Conservation (phyloP, 2,888 invertebrate species). For the Eristalinus aeneus region DNA sequence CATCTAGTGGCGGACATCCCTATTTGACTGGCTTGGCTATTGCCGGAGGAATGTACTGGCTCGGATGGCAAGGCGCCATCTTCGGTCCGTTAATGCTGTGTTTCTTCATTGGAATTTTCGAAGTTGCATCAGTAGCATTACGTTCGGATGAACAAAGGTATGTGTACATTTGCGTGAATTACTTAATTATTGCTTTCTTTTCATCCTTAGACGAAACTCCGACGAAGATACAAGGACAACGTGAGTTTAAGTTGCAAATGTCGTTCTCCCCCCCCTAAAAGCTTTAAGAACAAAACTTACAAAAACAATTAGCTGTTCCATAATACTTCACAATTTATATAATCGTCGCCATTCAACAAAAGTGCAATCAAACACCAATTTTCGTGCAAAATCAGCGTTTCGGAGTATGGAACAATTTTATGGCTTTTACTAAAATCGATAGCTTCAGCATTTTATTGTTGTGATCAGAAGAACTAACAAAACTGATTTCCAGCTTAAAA, state of each 20-base stretch:
- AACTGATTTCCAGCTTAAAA: constrained; percentile 27
- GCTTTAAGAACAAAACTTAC: constrained; percentile 14
- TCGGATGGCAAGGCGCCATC: constrained; percentile 98
- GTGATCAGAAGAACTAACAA: constrained; percentile 29
- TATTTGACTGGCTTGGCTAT: constrained; percentile 98
- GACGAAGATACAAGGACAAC: constrained; percentile 79
- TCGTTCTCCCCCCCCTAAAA: constrained; percentile 23
- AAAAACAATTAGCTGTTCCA: constrained; percentile 10
- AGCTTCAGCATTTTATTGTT: constrained; percentile 34
- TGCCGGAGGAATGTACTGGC: constrained; percentile 98
- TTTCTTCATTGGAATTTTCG: constrained; percentile 95
- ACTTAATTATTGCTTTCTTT: neutral
- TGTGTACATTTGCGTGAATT: constrained; percentile 10
- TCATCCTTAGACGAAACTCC: constrained; percentile 77
- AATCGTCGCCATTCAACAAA: constrained; percentile 71
- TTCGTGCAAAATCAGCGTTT: constrained; percentile 1
- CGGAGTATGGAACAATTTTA: constrained; percentile 22
- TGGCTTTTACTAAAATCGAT: constrained; percentile 14
- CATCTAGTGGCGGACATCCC: constrained; percentile 92
- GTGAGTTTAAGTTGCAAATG: constrained; percentile 74
- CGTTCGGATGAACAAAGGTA: constrained; percentile 80
- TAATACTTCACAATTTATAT: constrained; percentile 40
- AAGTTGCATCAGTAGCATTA: constrained; percentile 88
- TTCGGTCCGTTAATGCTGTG: constrained; percentile 97
- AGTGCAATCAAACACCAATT: constrained; percentile 39